These are phyloP conservation scores for Cyprinodon diabolis DNA, from an alignment of 2,797 vertebrate species.

Conservation along the genomic window DNA sequence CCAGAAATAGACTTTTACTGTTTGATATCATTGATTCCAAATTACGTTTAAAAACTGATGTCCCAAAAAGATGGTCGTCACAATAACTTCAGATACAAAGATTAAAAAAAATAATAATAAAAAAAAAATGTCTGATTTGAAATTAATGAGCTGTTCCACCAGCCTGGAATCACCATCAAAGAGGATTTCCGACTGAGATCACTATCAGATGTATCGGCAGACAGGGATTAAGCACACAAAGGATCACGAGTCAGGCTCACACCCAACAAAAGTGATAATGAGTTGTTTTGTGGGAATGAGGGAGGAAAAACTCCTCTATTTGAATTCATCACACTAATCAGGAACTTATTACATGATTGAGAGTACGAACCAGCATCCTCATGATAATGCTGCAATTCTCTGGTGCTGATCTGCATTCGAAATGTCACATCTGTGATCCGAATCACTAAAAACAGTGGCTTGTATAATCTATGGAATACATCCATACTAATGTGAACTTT, in stretches of 20 bases:
- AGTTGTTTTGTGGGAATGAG: conserved; percentile 60
- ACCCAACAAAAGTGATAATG: conserved; percentile 63
- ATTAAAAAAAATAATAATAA: background rate
- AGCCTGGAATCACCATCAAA: conserved; percentile 53
- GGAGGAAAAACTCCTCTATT: conserved; percentile 43
- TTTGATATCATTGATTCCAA: no score
- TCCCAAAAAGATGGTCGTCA: background rate
- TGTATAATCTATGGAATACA: conserved; percentile 1
- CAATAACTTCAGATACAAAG: background rate
- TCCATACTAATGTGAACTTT: background rate
- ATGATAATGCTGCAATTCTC: conserved; percentile 4
- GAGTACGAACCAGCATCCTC: conserved; percentile 8
- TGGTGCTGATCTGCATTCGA: background rate
- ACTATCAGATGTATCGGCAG: conserved; percentile 69
- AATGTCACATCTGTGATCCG: background rate
- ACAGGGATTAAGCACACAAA: conserved; percentile 61
- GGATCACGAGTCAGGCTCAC: conserved; percentile 46
- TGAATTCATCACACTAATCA: conserved; percentile 42
- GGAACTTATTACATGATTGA: conserved; percentile 20
- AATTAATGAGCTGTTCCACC: conserved; percentile 70
- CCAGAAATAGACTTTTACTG: no score
- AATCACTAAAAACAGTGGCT: background rate
- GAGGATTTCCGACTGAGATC: conserved; percentile 68
- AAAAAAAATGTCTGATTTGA: conserved; percentile 58
- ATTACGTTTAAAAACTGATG: no score